Evolutionary conservation across 2,113 vertebrate genomes (phyloP).

Genomic region (Poeciliopsis turrubarensis): DNA sequence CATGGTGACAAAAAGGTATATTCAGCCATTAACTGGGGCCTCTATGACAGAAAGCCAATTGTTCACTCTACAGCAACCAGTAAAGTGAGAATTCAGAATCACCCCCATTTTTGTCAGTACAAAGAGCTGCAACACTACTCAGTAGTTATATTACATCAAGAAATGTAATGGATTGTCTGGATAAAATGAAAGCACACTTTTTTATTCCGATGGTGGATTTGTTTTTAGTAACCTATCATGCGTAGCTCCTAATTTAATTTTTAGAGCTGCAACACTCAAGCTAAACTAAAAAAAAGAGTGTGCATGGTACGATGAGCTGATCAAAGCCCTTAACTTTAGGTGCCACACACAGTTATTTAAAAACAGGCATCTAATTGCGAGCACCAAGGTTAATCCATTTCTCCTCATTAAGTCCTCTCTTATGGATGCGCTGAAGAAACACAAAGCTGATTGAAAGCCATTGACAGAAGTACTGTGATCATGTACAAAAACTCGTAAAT

Average conservation of each 20-base stretch:
- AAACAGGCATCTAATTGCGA: neutral
- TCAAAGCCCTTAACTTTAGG: too few relatives aligned
- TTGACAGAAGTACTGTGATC: too few relatives aligned
- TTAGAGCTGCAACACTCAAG: neutral
- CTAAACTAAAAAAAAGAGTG: neutral
- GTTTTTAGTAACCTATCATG: neutral
- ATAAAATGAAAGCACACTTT: neutral
- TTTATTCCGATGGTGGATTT: neutral
- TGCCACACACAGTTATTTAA: neutral
- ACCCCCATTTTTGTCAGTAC: neutral
- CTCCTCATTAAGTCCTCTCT: neutral
- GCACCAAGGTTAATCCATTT: neutral
- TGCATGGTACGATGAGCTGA: neutral
- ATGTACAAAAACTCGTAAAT: too few relatives aligned
- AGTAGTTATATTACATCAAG: slow-evolving; percentile 2
- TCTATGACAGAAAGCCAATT: slow-evolving; percentile 18
- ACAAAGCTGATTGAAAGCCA: too few relatives aligned
- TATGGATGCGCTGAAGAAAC: neutral
- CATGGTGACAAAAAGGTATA: slow-evolving; percentile 12
- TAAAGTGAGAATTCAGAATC: slow-evolving; percentile 3
- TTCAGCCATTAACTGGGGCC: slow-evolving; percentile 12
- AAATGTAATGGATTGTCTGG: slow-evolving; percentile 9
- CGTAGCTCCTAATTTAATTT: neutral
- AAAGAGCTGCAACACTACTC: neutral
- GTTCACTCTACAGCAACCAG: slow-evolving; percentile 6